phyloP scores from a whole-genome alignment of 2,113 vertebrate genomes.

The Protobothrops flavoviridis region DNA sequence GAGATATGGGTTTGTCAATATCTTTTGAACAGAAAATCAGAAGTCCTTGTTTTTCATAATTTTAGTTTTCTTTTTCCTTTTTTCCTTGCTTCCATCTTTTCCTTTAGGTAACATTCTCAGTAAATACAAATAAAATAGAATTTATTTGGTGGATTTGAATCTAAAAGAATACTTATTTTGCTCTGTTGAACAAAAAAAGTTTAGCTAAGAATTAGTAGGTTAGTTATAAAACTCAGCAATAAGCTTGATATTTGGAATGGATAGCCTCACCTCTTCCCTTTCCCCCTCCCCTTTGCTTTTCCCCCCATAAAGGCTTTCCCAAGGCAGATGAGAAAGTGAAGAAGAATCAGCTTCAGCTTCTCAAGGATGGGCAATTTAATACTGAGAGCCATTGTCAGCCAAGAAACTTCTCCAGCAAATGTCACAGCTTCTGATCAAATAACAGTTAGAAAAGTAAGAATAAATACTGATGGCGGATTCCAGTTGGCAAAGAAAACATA shows the following conservation, averaged over 20 bases:
- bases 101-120: neutral
- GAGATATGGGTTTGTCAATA: neutral
- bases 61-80: neutral
- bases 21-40: neutral
- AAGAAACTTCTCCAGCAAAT: neutral
- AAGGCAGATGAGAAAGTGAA: constrained; percentile 2
- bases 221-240: neutral
- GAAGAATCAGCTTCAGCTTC: neutral
- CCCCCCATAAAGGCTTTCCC: neutral
- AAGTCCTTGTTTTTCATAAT: neutral
- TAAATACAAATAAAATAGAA: neutral
- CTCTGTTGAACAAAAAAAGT: neutral
- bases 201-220: neutral
- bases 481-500: neutral
- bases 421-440: constrained; percentile 1
- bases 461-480: neutral
- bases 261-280: neutral
- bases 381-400: neutral
- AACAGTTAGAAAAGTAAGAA: neutral
- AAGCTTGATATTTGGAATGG: constrained; percentile 15
- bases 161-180: neutral
- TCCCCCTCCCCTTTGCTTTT: neutral
- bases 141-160: neutral
- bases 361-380: neutral
- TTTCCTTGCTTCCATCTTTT: neutral